phyloP scores from a whole-genome alignment of 2,113 vertebrate genomes.

The Ariopsis seemanni region DNA sequence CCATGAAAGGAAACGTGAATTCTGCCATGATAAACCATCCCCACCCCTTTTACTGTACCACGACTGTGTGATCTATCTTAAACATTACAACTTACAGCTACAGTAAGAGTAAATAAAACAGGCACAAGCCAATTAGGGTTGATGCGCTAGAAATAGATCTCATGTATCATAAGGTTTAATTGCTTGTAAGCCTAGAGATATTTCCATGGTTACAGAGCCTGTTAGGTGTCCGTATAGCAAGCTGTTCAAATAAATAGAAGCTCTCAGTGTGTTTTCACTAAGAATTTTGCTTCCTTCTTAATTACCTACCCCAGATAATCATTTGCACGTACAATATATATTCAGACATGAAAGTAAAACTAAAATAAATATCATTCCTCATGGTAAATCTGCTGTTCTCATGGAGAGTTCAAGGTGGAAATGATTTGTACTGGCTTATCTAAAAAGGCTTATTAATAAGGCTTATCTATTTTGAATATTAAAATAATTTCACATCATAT shows the following conservation, averaged over 20 bases:
- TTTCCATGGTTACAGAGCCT: conserved; percentile 29
- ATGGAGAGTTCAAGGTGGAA: not conserved
- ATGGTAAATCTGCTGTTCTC: not conserved
- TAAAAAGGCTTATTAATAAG: not conserved
- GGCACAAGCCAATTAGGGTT: not conserved
- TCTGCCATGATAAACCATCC: conserved; percentile 7
- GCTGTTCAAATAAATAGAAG: not conserved
- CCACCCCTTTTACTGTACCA: not conserved
- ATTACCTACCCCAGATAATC: not conserved
- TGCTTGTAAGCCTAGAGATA: conserved; percentile 3
- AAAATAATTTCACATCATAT: not conserved
- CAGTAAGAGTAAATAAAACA: not conserved
- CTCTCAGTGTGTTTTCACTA: not conserved
- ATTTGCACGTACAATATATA: not conserved
- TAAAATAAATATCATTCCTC: not conserved
- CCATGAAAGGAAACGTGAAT: not conserved
- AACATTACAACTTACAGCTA: not conserved
- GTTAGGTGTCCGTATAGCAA: not conserved
- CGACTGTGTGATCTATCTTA: not conserved
- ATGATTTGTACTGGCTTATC: not conserved
- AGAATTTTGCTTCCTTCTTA: not conserved
- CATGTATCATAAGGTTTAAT: not conserved
- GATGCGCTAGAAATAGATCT: not conserved
- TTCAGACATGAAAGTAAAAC: not conserved
- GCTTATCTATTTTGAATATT: not conserved